A percentile compares a stretch with the other conserved stretches of the same genome.
phyloP scores from a whole-genome alignment of 2,113 vertebrate species.

The Laterallus jamaicensis region DNA sequence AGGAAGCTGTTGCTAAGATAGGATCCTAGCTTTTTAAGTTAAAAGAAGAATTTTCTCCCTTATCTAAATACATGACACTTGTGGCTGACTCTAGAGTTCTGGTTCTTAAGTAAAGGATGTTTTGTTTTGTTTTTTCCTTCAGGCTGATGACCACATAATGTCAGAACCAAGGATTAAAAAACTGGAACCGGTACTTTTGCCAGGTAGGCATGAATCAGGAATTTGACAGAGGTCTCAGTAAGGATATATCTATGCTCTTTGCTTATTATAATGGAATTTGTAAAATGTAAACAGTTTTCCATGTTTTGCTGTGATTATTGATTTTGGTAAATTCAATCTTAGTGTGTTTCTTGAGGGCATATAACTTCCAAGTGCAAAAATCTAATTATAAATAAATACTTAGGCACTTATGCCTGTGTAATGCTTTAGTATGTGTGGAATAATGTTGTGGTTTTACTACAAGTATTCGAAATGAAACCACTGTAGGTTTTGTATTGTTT shows the following conservation, averaged over 20 bases:
- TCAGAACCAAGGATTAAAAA: slow-evolving; percentile 89
- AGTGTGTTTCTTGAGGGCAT: not conserved
- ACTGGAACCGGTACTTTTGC: slow-evolving; percentile 89
- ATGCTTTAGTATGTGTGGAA: not conserved
- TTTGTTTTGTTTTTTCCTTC: not conserved
- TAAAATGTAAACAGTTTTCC: not conserved
- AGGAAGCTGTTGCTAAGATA: not conserved
- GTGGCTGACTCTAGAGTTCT: not conserved
- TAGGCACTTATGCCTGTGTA: not conserved
- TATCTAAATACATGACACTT: not conserved
- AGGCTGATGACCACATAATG: slow-evolving; percentile 83
- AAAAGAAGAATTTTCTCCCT: not conserved
- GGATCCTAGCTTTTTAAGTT: not conserved
- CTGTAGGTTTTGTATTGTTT: not conserved
- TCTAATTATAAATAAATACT: not conserved
- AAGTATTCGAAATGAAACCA: not conserved
- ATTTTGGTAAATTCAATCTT: not conserved
- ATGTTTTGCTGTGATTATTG: not conserved
- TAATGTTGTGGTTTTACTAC: not conserved
- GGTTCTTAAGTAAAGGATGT: not conserved
- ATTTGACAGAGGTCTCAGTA: not conserved
- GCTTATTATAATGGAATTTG: not conserved
- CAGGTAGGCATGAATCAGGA: slow-evolving; percentile 78
- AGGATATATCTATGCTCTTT: not conserved
- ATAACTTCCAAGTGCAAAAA: not conserved